phyloP scores from a whole-genome alignment of 2,888 invertebrate species.

The Tenthredo scrophulariae region DNA sequence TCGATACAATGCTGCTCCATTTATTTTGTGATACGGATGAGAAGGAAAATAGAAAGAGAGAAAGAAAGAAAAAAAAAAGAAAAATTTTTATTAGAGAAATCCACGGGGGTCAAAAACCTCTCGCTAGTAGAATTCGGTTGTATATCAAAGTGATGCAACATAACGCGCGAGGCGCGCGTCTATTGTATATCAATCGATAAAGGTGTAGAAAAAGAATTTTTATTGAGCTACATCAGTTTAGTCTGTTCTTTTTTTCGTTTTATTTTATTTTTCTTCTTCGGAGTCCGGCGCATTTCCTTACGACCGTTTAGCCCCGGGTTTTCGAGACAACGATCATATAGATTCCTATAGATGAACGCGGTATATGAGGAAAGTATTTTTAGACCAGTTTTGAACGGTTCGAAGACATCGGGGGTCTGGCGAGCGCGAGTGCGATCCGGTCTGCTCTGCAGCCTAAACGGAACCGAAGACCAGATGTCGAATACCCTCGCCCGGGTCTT shows the following conservation, averaged over 20 bases:
- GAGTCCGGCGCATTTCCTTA: background rate
- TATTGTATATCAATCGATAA: conserved; percentile 2
- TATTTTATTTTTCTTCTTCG: background rate
- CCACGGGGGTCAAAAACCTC: conserved; percentile 24
- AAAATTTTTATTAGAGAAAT: background rate
- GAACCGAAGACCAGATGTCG: conserved; percentile 53
- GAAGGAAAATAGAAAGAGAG: no score
- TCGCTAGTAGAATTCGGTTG: background rate
- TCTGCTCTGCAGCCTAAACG: conserved; percentile 44
- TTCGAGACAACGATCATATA: background rate
- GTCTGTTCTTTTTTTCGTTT: background rate
- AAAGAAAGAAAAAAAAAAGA: no score
- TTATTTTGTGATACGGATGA: conserved; percentile 9
- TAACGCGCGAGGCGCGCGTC: background rate
- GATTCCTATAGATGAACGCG: background rate
- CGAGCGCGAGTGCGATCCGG: background rate
- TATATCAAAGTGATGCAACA: conserved; percentile 10
- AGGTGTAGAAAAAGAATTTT: conserved; percentile 1
- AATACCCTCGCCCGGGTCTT: conserved; percentile 10
- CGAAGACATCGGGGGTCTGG: conserved; percentile 52
- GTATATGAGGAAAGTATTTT: conserved; percentile 28
- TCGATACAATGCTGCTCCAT: no score
- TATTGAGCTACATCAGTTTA: background rate
- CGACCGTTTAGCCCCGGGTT: background rate
- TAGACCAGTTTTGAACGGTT: conserved; percentile 51